Percentiles rank a stretch among this genome's conserved stretches.
Evolutionary conservation across 2,113 vertebrate genomes (phyloP).

Genomic region (Copsychus sechellarum): DNA sequence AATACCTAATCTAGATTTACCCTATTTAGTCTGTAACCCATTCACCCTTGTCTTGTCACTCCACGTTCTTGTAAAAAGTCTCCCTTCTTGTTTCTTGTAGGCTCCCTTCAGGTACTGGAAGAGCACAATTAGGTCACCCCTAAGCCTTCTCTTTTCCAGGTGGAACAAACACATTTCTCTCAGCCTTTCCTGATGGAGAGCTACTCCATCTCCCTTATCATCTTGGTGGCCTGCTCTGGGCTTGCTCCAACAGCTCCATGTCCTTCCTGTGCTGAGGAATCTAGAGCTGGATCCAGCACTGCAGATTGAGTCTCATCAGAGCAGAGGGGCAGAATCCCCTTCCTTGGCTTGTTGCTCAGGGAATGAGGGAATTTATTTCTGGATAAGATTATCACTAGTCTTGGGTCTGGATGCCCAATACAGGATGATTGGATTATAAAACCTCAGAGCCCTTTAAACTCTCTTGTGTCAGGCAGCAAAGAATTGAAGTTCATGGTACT

Average conservation of each 20-base stretch:
- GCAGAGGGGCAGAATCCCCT: not conserved
- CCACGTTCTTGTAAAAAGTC: not conserved
- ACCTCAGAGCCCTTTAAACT: not conserved
- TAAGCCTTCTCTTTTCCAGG: not conserved
- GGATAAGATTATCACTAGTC: not conserved
- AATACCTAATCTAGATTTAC: not conserved
- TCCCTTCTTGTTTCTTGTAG: not conserved
- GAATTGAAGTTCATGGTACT: not conserved
- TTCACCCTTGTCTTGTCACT: not conserved
- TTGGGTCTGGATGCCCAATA: not conserved
- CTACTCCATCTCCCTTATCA: not conserved
- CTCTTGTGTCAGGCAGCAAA: not conserved
- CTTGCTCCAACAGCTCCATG: rapidly evolving
- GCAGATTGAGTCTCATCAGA: not conserved
- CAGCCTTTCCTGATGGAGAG: not conserved
- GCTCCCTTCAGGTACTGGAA: not conserved
- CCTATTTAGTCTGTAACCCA: not conserved
- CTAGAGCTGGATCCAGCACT: not conserved
- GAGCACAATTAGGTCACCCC: not conserved
- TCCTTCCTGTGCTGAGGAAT: not conserved
- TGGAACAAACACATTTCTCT: not conserved
- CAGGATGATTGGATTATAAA: not conserved
- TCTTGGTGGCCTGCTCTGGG: not conserved
- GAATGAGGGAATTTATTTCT: not conserved
- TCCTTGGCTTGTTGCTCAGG: not conserved